Evolutionary conservation across 2,797 vertebrate genomes (phyloP).

Genomic region (Sebastes miniatus): DNA sequence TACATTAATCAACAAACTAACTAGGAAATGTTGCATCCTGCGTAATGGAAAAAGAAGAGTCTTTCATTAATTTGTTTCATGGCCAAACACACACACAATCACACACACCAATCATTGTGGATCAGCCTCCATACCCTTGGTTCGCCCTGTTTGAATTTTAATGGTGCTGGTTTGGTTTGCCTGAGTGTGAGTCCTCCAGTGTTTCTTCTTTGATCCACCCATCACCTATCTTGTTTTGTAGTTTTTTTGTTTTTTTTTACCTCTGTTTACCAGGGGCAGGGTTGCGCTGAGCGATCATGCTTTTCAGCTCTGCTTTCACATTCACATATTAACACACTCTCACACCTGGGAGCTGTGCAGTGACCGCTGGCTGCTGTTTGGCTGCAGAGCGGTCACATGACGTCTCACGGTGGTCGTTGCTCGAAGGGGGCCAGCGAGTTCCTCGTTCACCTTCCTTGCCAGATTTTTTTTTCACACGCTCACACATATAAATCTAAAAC

Average conservation of each 20-base stretch:
- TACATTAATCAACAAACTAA: slow-evolving; percentile 52
- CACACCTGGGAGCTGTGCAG: slow-evolving; percentile 12
- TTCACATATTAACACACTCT: slow-evolving; percentile 36
- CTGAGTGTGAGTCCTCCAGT: background rate
- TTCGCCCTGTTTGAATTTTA: slow-evolving; percentile 52
- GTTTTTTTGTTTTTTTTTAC: background rate
- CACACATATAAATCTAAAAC: background rate
- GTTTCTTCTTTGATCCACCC: slow-evolving; percentile 34
- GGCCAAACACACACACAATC: slow-evolving; percentile 5
- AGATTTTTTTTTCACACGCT: background rate
- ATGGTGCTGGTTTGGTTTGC: slow-evolving; percentile 4
- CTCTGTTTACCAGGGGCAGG: slow-evolving; percentile 3
- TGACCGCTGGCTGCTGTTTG: slow-evolving; percentile 22
- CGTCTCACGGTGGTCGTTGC: background rate
- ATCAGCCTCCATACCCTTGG: slow-evolving; percentile 26
- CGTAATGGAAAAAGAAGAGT: slow-evolving; percentile 34
- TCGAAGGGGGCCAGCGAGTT: background rate
- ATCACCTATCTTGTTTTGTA: slow-evolving; percentile 10
- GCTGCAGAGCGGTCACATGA: slow-evolving; percentile 8
- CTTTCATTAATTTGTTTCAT: slow-evolving; percentile 21
- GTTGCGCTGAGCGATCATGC: slow-evolving; percentile 28
- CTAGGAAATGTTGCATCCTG: slow-evolving; percentile 10
- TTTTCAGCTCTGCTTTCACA: slow-evolving; percentile 27
- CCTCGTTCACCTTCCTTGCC: slow-evolving; percentile 2
- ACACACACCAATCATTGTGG: slow-evolving; percentile 7